These are phyloP conservation scores for Craterocephalus amniculus DNA, from an alignment of 2,797 vertebrate species.

Conservation along the genomic window DNA sequence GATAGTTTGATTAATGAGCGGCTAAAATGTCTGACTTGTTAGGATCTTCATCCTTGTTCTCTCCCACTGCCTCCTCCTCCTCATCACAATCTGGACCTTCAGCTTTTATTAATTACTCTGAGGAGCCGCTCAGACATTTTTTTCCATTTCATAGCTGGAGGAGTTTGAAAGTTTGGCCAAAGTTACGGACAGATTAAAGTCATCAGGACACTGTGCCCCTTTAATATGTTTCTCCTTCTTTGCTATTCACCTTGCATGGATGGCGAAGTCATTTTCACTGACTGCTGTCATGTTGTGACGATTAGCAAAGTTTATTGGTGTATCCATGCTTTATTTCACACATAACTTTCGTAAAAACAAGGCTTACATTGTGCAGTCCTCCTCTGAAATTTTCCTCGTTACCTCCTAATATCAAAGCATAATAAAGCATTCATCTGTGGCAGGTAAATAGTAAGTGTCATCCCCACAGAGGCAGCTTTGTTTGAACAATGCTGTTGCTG, in stretches of 20 bases:
- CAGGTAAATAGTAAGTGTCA: conserved; percentile 64
- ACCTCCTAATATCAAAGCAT: not conserved
- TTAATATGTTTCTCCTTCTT: not conserved
- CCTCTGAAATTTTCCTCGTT: not conserved
- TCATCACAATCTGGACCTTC: not conserved
- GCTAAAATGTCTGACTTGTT: not conserved
- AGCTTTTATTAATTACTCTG: conserved; percentile 28
- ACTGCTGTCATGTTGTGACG: not conserved
- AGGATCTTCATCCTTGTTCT: not conserved
- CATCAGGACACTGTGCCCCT: conserved; percentile 13
- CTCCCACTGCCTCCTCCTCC: not conserved
- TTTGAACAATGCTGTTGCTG: conserved; percentile 75
- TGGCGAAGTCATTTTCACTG: too few species aligned
- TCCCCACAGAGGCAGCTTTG: conserved; percentile 66
- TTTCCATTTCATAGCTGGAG: conserved; percentile 3
- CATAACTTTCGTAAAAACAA: not conserved
- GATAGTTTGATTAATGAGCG: not conserved
- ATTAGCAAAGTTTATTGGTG: not conserved
- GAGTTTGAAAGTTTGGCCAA: conserved; percentile 15
- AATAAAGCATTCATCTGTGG: conserved; percentile 14
- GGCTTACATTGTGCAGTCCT: not conserved
- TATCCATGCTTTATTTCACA: not conserved
- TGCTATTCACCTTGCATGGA: conserved; percentile 4
- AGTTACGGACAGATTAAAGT: conserved; percentile 25
- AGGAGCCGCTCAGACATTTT: conserved; percentile 13